Base-by-base conservation (phyloP, 2,888 invertebrate genomes). In the Hecatera dysodea region DNA sequence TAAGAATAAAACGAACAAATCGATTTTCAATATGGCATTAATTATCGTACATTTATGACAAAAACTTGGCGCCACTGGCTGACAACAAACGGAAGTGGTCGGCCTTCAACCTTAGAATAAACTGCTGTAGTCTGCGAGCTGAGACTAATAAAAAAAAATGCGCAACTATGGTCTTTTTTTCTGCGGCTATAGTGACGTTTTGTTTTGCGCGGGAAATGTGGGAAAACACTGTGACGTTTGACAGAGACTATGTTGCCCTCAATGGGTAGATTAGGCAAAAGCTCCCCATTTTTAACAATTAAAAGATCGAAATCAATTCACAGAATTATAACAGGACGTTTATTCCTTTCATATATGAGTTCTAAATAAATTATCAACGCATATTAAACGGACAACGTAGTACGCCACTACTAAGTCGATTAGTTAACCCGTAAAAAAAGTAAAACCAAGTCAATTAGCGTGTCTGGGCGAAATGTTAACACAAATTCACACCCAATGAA, bases 1-100 rank as follows among this genome's bases (percentile, higher is more conserved):
- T 63, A 50, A 74, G 66, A 80, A 75, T 68, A 82, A 76, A 84
- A 65, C 63, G 63, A 73, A 85, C 67, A 68, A 62, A 67, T 69
- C 15, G 50, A 12, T 76, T 75, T 70, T 55, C 70, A 78, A 75
- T 69, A 68, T 24, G 69, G 48, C 55, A 60, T 75, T 74, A 77
- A 75, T 67, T 74, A 63, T 59, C 46, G 8, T 44, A 19, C 19
- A 63, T 67, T 61, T 65, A 50, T 76, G 33, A 78, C 72, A 91
- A 91, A 90, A 90, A 90, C 60, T 85, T 90, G 91, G 90, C 91
- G 91, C 91, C 91, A 84, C 72, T 39, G 60, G 75, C 71, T 33
- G 65, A 82, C 68, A 82, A 83, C 75, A 83, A 81, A 71, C 80
- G 75, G 83, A 80, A 82, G 84, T 80, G 75, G 75, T 19, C 67